These are phyloP conservation scores for Alviniconcha strummeri DNA, from an alignment of 2,888 invertebrate species.

Conservation along the genomic window DNA sequence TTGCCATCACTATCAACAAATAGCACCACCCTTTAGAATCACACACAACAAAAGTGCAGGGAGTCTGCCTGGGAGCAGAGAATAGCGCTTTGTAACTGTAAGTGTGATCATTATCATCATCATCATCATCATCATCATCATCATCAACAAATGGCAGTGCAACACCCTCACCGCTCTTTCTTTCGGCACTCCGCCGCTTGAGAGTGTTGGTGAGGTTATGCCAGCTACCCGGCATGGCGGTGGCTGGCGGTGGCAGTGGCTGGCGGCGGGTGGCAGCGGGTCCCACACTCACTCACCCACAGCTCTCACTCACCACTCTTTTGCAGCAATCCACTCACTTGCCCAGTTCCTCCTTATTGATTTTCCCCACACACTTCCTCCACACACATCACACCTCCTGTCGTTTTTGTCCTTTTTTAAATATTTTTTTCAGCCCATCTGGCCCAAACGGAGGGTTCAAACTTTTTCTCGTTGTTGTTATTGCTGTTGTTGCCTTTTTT, in stretches of 20 bases:
- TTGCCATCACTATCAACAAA: no score
- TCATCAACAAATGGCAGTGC: not conserved
- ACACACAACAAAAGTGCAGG: no score
- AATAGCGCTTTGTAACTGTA: not conserved
- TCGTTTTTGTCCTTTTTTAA: no score
- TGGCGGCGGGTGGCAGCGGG: not conserved
- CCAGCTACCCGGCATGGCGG: slow-evolving; percentile 26
- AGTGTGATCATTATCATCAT: not conserved
- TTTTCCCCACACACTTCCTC: no score
- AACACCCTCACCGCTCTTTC: slow-evolving; percentile 8
- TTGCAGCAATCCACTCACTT: not conserved
- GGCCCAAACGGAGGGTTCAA: no score
- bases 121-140: not conserved
- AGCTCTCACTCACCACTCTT: not conserved
- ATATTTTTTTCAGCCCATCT: no score
- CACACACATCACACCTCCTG: no score
- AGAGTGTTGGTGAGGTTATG: slow-evolving; percentile 21
- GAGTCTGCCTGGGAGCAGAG: no score
- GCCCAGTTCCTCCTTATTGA: not conserved
- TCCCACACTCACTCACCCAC: not conserved
- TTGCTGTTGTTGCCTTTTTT: no score
- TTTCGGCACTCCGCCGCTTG: slow-evolving; percentile 25
- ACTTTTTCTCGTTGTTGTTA: no score
- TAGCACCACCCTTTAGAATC: no score
- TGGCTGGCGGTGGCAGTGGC: no score